Evolutionary conservation across 2,888 invertebrate species (phyloP).

Genomic region (Chesias legatella): DNA sequence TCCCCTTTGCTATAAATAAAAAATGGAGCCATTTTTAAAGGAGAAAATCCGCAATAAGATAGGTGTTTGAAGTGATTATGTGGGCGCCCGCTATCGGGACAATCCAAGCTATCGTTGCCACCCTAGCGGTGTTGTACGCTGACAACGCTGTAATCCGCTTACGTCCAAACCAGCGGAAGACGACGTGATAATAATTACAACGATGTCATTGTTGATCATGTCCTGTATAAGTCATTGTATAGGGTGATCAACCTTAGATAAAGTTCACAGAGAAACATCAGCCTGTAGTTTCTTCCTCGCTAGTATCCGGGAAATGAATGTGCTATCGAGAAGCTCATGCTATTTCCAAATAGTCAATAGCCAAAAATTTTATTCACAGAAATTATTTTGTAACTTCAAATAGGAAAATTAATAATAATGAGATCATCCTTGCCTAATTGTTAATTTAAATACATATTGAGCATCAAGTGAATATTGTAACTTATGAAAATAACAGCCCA

Average conservation of each 20-base stretch:
- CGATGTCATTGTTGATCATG: conserved; percentile 25
- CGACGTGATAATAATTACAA: conserved; percentile 41
- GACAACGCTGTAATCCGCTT: conserved; percentile 44
- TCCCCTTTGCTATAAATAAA: no score
- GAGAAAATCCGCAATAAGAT: conserved; percentile 4
- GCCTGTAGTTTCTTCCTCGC: no score
- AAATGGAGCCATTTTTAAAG: neutral
- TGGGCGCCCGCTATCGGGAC: conserved; percentile 10
- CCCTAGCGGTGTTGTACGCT: conserved; percentile 28
- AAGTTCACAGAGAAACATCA: neutral
- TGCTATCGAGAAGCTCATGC: no score
- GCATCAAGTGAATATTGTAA: no score
- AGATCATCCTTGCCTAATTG: no score
- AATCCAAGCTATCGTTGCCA: conserved; percentile 32
- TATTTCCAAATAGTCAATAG: no score
- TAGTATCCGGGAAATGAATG: no score
- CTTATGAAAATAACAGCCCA: no score
- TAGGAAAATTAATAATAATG: no score
- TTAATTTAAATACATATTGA: no score
- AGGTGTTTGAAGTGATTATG: neutral
- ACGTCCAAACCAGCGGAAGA: conserved; percentile 29
- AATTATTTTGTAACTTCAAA: no score
- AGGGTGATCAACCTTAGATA: conserved; percentile 9
- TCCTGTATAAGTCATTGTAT: conserved; percentile 20
- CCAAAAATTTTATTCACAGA: no score